phyloP scores from a whole-genome alignment of 2,797 vertebrate species.

The Emydoidea blandingii region DNA sequence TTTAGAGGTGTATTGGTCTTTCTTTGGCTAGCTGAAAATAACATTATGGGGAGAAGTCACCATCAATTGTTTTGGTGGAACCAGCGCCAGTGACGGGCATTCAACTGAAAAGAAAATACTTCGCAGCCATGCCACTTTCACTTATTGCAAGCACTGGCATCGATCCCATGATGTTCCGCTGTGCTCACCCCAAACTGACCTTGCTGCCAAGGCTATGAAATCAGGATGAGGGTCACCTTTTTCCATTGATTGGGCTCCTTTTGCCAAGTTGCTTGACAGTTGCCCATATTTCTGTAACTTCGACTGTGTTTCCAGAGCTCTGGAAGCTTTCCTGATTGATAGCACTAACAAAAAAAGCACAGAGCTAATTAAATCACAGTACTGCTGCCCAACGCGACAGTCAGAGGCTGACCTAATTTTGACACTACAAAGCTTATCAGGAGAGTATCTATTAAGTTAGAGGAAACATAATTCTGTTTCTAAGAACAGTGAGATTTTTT shows the following conservation, averaged over 20 bases:
- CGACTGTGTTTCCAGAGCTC: not conserved
- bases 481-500: not conserved
- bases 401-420: constrained; percentile 31
- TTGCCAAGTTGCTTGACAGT: accelerated
- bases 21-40: not conserved
- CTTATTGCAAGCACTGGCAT: accelerated
- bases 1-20: not conserved
- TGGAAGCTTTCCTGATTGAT: constrained; percentile 14
- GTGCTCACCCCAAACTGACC: not conserved
- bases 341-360: not conserved
- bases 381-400: not conserved
- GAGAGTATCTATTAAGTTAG: not conserved
- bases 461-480: not conserved
- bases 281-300: not conserved
- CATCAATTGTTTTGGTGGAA: not conserved
- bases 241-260: not conserved
- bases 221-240: not conserved
- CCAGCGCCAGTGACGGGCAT: not conserved
- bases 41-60: accelerated
- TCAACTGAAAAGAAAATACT: not conserved
- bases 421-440: constrained; percentile 7
- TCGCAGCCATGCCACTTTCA: accelerated
- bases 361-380: constrained; percentile 23
- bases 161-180: accelerated
- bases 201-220: not conserved